These are phyloP conservation scores for Acromyrmex charruanus DNA, from an alignment of 1,140 invertebrate species.

Conservation along the genomic window DNA sequence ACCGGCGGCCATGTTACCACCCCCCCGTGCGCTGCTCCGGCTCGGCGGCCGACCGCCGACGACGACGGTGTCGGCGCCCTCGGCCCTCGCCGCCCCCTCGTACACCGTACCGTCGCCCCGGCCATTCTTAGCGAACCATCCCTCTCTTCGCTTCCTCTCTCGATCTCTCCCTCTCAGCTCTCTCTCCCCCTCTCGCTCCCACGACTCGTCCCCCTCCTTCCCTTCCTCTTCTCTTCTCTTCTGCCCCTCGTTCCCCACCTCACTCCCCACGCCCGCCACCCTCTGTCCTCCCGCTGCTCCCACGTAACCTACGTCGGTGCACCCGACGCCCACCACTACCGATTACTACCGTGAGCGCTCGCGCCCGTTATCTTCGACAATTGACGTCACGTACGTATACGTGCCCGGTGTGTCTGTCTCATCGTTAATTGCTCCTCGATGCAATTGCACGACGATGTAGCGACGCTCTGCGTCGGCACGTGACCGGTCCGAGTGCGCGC, in stretches of 20 bases:
- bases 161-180: neutral
- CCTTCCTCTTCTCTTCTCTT: neutral
- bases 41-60: slow-evolving; percentile 35
- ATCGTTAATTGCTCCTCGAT: slow-evolving; percentile 75
- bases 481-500: slow-evolving; percentile 34
- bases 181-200: too few relatives aligned
- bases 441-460: slow-evolving; percentile 71
- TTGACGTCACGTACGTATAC: slow-evolving; percentile 80
- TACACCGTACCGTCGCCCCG: slow-evolving; percentile 39
- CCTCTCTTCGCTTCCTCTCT: slow-evolving; percentile 28
- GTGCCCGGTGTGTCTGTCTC: slow-evolving; percentile 62
- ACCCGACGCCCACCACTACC: slow-evolving; percentile 46
- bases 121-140: slow-evolving; percentile 73
- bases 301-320: slow-evolving; percentile 57
- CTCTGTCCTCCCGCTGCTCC: neutral
- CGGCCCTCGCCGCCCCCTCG: neutral
- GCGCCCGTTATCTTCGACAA: slow-evolving; percentile 80
- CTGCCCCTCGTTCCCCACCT: too few relatives aligned
- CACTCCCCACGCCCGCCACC: neutral
- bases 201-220: neutral
- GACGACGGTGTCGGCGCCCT: too few relatives aligned
- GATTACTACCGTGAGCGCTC: slow-evolving; percentile 51
- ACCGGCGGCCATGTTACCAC: slow-evolving; percentile 81
- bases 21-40: slow-evolving; percentile 67
- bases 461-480: slow-evolving; percentile 54